Evolutionary conservation across 2,888 invertebrate genomes (phyloP), one percentile per base, ranked within the genome.

Genomic region (Scelioninae gen. 1): DNA sequence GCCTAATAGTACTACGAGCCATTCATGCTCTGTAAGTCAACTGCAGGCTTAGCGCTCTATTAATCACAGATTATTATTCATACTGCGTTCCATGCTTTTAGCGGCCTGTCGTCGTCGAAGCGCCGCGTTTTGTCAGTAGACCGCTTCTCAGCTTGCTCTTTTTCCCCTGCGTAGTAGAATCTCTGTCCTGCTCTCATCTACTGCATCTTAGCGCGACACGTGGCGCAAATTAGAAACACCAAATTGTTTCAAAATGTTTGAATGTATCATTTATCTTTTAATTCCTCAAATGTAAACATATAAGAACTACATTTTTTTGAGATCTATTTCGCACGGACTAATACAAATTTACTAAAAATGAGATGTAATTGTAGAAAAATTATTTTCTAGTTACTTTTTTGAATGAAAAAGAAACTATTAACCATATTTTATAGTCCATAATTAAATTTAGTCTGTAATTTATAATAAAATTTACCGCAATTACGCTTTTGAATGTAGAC

Each of bases 41-140:
- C 86, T 87, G 86, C 87, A 86, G 89, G 89, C 89, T 90, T 88
- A 88, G 90, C 89, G 88, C 88, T 90, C 90, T 89, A 90, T 90
- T 90, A 90, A 90, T 90, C 90, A 89, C 85, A 86, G 89, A 90
- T 89, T 90, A 90, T 90, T 90, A 90, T 90, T 90, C 89, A 89
- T 89, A 87, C 86, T 77, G 84, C 86, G 83, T 74, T 53, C 77
- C 72, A 74, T 58, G 74, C 83, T 81, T 81, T 83, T 84, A 87
- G 84, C 87, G 62, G 79, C 82, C 82, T 83, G 66, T 76, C 75
- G 84, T 82, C 79, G 83, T 78, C 81, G 80, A 71, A 83, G 71
- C 85, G 84, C 83, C 82, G 85, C 86, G 87, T 86, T 87, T 87
- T 84, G 86, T 87, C 86, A 86, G 78, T 63, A 69, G 74, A 74